Evolutionary conservation across 2,888 invertebrate species (phyloP).

Genomic region (Psococerastis gibbosa): DNA sequence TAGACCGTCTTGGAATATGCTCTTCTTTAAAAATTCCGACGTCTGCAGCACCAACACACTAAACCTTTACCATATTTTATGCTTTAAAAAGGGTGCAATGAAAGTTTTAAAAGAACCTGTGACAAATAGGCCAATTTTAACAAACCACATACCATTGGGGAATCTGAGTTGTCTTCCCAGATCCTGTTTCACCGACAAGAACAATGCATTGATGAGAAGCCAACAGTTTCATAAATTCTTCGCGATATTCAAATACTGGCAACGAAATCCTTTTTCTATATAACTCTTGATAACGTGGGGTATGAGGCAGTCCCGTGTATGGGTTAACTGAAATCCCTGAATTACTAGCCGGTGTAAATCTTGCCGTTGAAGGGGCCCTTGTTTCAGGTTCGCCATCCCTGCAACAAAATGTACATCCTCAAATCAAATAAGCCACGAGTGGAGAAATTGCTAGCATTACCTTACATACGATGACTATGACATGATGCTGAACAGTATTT

Average conservation of each 20-base stretch:
- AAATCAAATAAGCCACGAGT: too few relatives aligned
- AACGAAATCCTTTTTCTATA: constrained; percentile 74
- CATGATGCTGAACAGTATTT: too few relatives aligned
- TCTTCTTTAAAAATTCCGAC: too few relatives aligned
- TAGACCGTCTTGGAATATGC: too few relatives aligned
- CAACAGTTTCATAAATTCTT: constrained; percentile 88
- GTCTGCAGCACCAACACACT: too few relatives aligned
- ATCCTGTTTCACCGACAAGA: constrained; percentile 97
- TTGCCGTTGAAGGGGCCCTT: constrained; percentile 17
- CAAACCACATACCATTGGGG: constrained; percentile 59
- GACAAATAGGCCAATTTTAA: too few relatives aligned
- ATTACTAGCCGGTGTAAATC: constrained; percentile 29
- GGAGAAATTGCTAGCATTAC: too few relatives aligned
- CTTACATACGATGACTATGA: constrained; percentile 1
- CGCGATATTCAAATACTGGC: constrained; percentile 95
- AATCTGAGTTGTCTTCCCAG: constrained; percentile 98
- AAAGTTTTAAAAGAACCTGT: too few relatives aligned
- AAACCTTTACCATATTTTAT: too few relatives aligned
- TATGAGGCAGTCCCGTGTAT: constrained; percentile 65
- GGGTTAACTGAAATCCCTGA: constrained; percentile 39
- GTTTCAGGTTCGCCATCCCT: constrained; percentile 1
- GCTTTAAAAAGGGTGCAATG: too few relatives aligned
- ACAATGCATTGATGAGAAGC: constrained; percentile 87
- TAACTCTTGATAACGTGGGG: constrained; percentile 69
- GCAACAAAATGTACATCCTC: too few relatives aligned